These are phyloP conservation scores for Myotis lucifugus DNA, from an alignment of 2,113 vertebrate genomes.

Conservation along the genomic window DNA sequence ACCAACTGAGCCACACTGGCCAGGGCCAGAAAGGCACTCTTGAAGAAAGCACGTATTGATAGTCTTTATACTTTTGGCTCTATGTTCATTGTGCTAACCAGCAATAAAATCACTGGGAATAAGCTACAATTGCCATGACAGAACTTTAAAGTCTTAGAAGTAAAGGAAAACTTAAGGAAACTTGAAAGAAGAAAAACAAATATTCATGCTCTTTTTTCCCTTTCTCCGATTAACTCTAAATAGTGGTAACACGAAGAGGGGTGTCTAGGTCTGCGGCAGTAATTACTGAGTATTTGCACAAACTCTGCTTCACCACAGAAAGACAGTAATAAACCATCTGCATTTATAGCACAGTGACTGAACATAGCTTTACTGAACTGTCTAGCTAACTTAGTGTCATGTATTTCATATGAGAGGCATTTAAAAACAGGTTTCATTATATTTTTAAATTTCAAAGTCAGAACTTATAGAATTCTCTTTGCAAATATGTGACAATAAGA, in stretches of 20 bases:
- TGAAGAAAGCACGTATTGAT: not conserved
- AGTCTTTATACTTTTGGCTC: not conserved
- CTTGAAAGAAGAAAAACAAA: not conserved
- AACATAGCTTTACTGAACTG: not conserved
- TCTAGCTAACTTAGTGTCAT: not conserved
- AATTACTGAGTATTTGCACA: not conserved
- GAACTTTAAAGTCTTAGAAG: not conserved
- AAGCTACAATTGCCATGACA: not conserved
- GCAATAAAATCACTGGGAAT: not conserved
- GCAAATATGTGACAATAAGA: not conserved
- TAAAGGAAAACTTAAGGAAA: not conserved
- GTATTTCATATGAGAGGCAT: not conserved
- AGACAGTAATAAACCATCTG: not conserved
- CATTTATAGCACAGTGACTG: not conserved
- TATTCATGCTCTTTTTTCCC: not conserved
- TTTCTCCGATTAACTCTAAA: not conserved
- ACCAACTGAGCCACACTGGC: too few relatives aligned
- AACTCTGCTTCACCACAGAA: not conserved
- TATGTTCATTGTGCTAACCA: not conserved
- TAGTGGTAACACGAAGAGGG: not conserved
- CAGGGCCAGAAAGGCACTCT: not conserved
- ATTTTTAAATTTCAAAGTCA: not conserved
- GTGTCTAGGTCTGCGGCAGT: not conserved
- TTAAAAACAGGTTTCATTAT: not conserved
- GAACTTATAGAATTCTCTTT: conserved; percentile 18